Evolutionary conservation across 2,113 vertebrate species (phyloP).

Genomic region (Epinephelus fuscoguttatus): DNA sequence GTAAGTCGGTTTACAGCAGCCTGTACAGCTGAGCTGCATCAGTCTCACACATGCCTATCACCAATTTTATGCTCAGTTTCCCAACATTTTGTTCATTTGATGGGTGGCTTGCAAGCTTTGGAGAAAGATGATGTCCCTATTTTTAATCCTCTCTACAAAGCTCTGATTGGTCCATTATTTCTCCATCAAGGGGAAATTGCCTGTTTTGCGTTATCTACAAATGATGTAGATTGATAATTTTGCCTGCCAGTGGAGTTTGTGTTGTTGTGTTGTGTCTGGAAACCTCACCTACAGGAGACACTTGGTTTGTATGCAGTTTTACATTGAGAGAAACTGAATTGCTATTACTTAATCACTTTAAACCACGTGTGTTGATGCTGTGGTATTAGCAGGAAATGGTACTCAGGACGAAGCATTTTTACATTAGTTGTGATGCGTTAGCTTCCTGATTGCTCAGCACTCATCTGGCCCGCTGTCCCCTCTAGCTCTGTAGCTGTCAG

Average conservation of each 20-base stretch:
- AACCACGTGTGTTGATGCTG: background rate
- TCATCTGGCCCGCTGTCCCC: background rate
- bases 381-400: too few species aligned
- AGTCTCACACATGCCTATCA: background rate
- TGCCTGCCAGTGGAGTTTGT: background rate
- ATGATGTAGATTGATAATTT: background rate
- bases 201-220: too few species aligned
- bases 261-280: too few species aligned
- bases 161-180: background rate
- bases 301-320: background rate
- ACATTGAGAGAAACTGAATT: background rate
- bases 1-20: background rate
- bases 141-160: background rate
- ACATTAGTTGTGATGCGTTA: background rate
- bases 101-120: background rate
- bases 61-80: too few species aligned
- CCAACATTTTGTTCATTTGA: background rate
- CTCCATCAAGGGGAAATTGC: background rate
- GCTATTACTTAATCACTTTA: background rate
- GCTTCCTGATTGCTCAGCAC: background rate
- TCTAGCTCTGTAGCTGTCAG: conserved; percentile 23
- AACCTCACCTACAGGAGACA: too few species aligned
- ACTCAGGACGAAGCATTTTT: background rate
- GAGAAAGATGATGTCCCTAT: too few species aligned
- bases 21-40: background rate